A percentile compares a stretch with the other conserved stretches of the same genome.
Evolutionary conservation across 1,140 invertebrate species (phyloP).

Genomic region (Platyura marginata): DNA sequence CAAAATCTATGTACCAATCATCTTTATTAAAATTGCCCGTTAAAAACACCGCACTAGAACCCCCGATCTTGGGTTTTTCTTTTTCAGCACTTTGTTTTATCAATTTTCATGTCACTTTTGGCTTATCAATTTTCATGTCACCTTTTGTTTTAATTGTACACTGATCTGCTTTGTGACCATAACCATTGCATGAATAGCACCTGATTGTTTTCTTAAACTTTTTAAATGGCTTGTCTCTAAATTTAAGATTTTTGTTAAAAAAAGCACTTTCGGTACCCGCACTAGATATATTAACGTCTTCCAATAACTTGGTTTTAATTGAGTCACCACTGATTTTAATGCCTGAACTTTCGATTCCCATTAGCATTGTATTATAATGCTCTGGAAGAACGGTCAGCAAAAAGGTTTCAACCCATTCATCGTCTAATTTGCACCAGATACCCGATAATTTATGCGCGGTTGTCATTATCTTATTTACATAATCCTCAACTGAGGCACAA

Average conservation of each 20-base stretch:
- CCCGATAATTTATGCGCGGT: neutral
- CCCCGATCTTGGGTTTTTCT: too few species aligned
- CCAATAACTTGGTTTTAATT: constrained; percentile 18
- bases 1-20: constrained; percentile 5
- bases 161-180: neutral
- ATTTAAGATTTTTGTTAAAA: neutral
- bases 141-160: neutral
- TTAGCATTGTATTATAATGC: constrained; percentile 21
- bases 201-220: neutral
- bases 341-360: constrained; percentile 17
- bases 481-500: constrained; percentile 1
- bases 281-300: neutral
- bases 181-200: neutral
- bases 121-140: neutral
- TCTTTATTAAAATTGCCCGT: neutral
- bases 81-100: too few species aligned
- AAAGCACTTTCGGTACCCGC: neutral
- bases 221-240: neutral
- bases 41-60: neutral
- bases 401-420: constrained; percentile 18
- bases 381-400: constrained; percentile 19
- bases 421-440: neutral
- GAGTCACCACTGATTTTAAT: constrained; percentile 13
- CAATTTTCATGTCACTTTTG: neutral
- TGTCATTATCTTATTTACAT: constrained; percentile 1